A percentile compares a stretch with the other conserved stretches of the same genome.
These are phyloP conservation scores for Eidolon helvum DNA, from an alignment of 2,113 vertebrate species.

Conservation along the genomic window DNA sequence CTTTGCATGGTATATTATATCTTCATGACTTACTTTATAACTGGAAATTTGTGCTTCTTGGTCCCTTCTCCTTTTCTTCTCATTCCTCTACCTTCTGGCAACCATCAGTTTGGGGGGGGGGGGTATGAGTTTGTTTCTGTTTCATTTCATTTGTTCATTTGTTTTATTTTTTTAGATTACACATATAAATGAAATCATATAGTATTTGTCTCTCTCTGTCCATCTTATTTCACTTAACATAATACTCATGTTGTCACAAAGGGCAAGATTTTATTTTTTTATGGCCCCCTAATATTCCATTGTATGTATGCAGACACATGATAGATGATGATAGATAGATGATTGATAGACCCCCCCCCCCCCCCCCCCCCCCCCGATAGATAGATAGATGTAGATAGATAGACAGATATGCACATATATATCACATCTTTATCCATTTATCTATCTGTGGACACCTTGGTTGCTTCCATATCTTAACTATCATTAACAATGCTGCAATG, in stretches of 20 bases:
- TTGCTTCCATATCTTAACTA: not conserved
- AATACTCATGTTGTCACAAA: not conserved
- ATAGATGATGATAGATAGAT: no score
- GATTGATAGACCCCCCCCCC: no score
- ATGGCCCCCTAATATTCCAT: not conserved
- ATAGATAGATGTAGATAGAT: no score
- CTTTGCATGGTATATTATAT: not conserved
- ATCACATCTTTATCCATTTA: not conserved
- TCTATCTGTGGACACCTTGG: not conserved
- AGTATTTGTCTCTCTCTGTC: not conserved
- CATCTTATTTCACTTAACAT: not conserved
- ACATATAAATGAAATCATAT: not conserved
- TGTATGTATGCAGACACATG: no score
- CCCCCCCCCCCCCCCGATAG: no score
- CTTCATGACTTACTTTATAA: not conserved
- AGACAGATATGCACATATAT: not conserved
- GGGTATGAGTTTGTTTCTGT: not conserved
- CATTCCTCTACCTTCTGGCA: not conserved
- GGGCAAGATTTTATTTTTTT: not conserved
- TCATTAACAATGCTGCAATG: not conserved
- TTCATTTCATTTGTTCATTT: not conserved
- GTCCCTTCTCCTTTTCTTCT: not conserved
- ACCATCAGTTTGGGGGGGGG: not conserved
- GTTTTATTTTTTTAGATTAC: not conserved
- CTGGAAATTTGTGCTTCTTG: not conserved